Evolutionary conservation across 2,797 vertebrate species (phyloP), one percentile per base, ranked within the genome.

Genomic region (Eupleurogrammus muticus): DNA sequence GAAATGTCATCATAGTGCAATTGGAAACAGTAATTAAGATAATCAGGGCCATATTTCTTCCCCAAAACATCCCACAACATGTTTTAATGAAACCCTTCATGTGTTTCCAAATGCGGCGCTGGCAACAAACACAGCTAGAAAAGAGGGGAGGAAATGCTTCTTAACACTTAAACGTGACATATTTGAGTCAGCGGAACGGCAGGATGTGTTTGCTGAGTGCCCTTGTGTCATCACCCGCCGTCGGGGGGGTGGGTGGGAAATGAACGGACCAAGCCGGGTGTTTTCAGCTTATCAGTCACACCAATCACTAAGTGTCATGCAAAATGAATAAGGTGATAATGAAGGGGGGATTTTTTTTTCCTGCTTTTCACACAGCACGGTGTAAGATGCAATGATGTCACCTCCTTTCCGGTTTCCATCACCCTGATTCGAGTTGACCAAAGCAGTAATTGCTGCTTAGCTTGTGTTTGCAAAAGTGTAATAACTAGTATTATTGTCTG

Each of bases 221-320:
- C 64, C 73, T 81, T 50, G 51, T 79, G 82, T 80, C 57, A 74
- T 52, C 61, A 57, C 12, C 54, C 44, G 28, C 70, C 69, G 74
- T 72, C 73, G 75, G 53, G 65, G 67, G n/a, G n/a, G n/a, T n/a
- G n/a, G n/a, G n/a, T n/a, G n/a, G n/a, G 68, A 84, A 81, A 85
- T 83, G 9, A 77, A 72, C 70, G 42, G 46, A 66, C 54, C 42
- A 24, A 54, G 53, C 50, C 38, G 42, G 24, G 32, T 77, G 60
- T 79, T 68, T 76, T 73, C 54, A 72, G 53, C 32, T 56, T 74
- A 72, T 72, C 55, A 57, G 17, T 65, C 59, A 42, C 24, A 61
- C 56, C 21, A 76, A 70, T 74, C 66, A 65, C 42, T 1, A 55
- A 48, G 51, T 60, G 67, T 69, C 60, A 61, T 28, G 13, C 49